Conservation (phyloP, 2,113 vertebrate genomes). For the Rutilus rutilus region DNA sequence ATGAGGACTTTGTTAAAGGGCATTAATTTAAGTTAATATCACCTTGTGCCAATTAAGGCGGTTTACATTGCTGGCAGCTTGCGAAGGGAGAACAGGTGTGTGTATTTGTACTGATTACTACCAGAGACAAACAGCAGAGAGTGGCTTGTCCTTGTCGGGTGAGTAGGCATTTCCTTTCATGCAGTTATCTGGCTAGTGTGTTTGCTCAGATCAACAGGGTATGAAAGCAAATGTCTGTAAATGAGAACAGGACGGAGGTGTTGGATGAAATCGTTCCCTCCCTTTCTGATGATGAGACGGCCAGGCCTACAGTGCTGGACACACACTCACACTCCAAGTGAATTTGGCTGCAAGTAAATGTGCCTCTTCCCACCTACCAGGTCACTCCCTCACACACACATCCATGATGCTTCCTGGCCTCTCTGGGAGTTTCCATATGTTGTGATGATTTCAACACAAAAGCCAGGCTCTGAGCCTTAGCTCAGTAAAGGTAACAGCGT, state of each 20-base stretch:
- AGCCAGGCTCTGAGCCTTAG: neutral
- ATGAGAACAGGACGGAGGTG: slow-evolving; percentile 40
- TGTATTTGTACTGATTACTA: slow-evolving; percentile 58
- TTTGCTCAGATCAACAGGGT: slow-evolving; percentile 56
- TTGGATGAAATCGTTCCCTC: slow-evolving; percentile 27
- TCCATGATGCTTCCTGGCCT: slow-evolving; percentile 47
- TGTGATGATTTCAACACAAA: slow-evolving; percentile 31
- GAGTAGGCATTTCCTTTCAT: slow-evolving; percentile 53
- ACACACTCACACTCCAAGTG: slow-evolving; percentile 21
- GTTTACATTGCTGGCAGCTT: slow-evolving; percentile 52
- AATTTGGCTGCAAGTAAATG: slow-evolving; percentile 18
- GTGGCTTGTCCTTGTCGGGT: slow-evolving; percentile 48
- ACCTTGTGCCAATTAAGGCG: slow-evolving; percentile 52
- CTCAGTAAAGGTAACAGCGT: slow-evolving; percentile 10
- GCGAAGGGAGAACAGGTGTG: slow-evolving; percentile 60
- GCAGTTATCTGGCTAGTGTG: slow-evolving; percentile 53
- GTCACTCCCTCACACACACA: slow-evolving; percentile 31
- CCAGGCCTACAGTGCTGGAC: slow-evolving; percentile 35
- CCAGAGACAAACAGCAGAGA: slow-evolving; percentile 56
- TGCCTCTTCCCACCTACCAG: slow-evolving; percentile 29
- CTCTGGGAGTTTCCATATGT: slow-evolving; percentile 58
- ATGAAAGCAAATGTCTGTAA: slow-evolving; percentile 55
- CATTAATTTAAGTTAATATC: slow-evolving; percentile 60
- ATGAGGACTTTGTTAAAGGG: slow-evolving; percentile 50
- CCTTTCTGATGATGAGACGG: neutral